Conservation (phyloP, 2,113 vertebrate species). For the Nesogale talazaci region DNA sequence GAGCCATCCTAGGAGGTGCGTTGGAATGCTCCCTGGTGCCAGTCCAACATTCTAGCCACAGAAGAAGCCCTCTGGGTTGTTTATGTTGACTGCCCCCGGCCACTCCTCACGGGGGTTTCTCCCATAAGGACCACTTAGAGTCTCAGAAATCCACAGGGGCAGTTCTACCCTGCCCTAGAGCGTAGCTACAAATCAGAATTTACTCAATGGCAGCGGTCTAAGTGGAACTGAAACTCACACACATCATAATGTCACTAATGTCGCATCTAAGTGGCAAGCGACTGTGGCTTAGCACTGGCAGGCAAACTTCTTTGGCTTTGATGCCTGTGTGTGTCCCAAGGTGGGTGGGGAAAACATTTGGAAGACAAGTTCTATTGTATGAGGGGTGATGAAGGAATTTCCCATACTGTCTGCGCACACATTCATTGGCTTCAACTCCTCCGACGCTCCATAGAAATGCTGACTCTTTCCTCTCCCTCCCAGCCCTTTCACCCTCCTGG, state of each 20-base stretch:
- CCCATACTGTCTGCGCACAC: slow-evolving; percentile 45
- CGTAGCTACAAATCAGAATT: too few relatives aligned
- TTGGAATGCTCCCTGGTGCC: not conserved
- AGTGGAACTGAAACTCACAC: too few relatives aligned
- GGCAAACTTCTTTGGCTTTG: slow-evolving; percentile 38
- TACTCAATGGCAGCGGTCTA: too few relatives aligned
- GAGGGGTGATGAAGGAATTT: slow-evolving; percentile 63
- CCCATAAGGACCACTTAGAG: too few relatives aligned
- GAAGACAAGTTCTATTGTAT: slow-evolving; percentile 57
- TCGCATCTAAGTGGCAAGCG: not conserved
- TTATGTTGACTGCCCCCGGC: not conserved
- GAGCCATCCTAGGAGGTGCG: not conserved
- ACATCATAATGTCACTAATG: slow-evolving; percentile 17
- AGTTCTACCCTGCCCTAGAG: too few relatives aligned
- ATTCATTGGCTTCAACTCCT: slow-evolving; percentile 44
- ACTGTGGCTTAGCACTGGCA: slow-evolving; percentile 32
- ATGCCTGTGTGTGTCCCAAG: slow-evolving; percentile 65
- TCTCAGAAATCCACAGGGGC: too few relatives aligned
- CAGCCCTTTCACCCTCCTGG: not conserved
- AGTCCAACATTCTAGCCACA: not conserved
- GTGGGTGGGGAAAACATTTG: slow-evolving; percentile 60
- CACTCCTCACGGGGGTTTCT: too few relatives aligned
- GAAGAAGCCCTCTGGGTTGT: not conserved
- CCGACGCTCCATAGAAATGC: slow-evolving; percentile 47
- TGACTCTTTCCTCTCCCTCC: not conserved